Evolutionary conservation across 92 coral and sea anemone genomes (phyloP).

Genomic region (Heliopora coerulea): DNA sequence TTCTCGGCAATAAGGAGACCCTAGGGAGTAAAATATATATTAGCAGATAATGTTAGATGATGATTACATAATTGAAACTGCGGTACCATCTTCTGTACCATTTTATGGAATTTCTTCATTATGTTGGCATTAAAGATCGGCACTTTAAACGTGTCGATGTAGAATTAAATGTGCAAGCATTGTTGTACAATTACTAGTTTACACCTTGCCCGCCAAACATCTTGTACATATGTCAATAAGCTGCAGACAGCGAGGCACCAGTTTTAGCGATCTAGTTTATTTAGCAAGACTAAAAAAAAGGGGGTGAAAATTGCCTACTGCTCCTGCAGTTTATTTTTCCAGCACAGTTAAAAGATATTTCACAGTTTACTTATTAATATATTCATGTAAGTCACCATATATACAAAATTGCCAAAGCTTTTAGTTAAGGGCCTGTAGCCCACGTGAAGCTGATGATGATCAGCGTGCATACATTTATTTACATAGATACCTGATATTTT

Average conservation of each 20-base stretch:
- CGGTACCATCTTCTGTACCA: neutral
- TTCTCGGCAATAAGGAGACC: too few species aligned
- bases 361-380: neutral
- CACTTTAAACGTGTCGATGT: neutral
- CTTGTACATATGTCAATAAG: conserved; percentile 3
- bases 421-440: neutral
- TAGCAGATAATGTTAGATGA: too few species aligned
- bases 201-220: conserved; percentile 24
- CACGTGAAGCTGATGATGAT: neutral
- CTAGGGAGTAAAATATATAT: too few species aligned
- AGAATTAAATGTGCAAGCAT: neutral
- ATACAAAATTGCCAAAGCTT: neutral
- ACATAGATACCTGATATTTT: neutral
- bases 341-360: neutral
- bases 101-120: neutral
- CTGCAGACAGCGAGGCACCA: conserved; percentile 24
- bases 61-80: too few species aligned
- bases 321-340: too few species aligned
- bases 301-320: too few species aligned
- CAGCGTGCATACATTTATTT: neutral
- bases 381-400: neutral
- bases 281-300: neutral
- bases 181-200: conserved; percentile 5
- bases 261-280: neutral
- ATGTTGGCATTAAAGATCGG: neutral